Percentiles rank a stretch among this genome's conserved stretches.
phyloP scores from a whole-genome alignment of 92 coral and sea anemone species.

The Galaxea fascicularis region DNA sequence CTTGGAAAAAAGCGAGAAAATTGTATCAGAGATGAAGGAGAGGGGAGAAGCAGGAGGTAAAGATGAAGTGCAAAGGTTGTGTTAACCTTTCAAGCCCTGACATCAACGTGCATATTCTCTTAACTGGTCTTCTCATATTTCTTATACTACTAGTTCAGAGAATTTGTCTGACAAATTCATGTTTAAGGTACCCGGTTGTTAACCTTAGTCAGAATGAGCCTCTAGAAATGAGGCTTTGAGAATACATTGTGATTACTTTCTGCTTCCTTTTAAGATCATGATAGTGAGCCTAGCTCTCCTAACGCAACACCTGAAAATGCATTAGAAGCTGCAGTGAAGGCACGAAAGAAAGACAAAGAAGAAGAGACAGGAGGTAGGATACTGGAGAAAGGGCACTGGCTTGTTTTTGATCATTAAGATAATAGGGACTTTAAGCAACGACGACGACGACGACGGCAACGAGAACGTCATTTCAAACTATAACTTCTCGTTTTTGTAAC shows the following conservation, averaged over 20 bases:
- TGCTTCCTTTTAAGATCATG: constrained; percentile 57
- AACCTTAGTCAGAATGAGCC: too few species aligned
- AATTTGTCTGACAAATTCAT: too few species aligned
- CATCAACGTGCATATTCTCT: too few species aligned
- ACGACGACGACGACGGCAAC: too few species aligned
- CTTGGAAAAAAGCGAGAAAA: constrained; percentile 41
- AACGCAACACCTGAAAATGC: constrained; percentile 55
- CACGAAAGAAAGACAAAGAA: constrained; percentile 63
- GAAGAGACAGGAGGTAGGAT: constrained; percentile 28
- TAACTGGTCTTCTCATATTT: too few species aligned
- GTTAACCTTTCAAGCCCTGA: too few species aligned
- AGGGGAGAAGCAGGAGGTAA: constrained; percentile 18
- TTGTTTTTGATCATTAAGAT: too few species aligned
- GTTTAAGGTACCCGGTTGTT: too few species aligned
- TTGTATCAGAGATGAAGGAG: constrained; percentile 6
- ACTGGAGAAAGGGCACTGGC: not conserved
- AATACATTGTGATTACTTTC: not conserved
- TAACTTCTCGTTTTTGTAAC: too few species aligned
- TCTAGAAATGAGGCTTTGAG: too few species aligned
- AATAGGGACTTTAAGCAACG: not conserved
- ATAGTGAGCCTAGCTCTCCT: constrained; percentile 73
- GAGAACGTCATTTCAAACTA: too few species aligned
- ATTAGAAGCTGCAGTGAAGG: constrained; percentile 72
- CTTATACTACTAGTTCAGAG: too few species aligned
- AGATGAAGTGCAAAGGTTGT: not conserved